Evolutionary conservation across 30 jellyfish, hydroid and myxozoan genomes (phyloP).

Genomic region (Hydractinia echinata): DNA sequence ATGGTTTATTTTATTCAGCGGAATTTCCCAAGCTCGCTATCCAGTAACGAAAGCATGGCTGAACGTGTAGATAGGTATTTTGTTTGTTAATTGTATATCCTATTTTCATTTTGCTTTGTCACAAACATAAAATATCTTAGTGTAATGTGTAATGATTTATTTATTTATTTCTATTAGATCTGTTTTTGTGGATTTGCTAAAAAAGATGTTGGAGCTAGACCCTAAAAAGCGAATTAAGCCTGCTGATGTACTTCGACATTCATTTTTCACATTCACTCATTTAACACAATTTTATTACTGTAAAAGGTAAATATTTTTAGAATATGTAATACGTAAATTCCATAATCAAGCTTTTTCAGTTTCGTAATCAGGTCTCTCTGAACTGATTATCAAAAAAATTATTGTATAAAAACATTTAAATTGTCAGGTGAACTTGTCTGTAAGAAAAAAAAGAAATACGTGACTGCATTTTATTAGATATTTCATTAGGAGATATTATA

Average conservation of each 20-base stretch:
- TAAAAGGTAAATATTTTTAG: constrained; percentile 47
- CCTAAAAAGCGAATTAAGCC: constrained; percentile 83
- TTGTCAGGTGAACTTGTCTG: too few relatives aligned
- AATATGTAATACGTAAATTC: too few relatives aligned
- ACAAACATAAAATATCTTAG: neutral
- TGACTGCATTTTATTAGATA: too few relatives aligned
- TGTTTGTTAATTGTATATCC: neutral
- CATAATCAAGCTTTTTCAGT: too few relatives aligned
- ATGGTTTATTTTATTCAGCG: constrained; percentile 31
- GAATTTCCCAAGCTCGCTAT: constrained; percentile 67
- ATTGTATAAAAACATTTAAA: too few relatives aligned
- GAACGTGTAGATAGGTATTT: constrained; percentile 57
- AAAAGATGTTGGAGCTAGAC: constrained; percentile 85
- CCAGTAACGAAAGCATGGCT: constrained; percentile 82
- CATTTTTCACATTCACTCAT: constrained; percentile 93
- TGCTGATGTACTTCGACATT: constrained; percentile 84
- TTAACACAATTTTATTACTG: constrained; percentile 88
- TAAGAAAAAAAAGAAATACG: too few relatives aligned
- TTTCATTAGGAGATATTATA: too few relatives aligned
- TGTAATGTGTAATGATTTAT: neutral
- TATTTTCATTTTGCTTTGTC: neutral
- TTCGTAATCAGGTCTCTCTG: too few relatives aligned
- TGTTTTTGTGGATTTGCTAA: constrained; percentile 87
- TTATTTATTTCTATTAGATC: constrained; percentile 41
- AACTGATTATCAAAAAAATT: too few relatives aligned